Percentiles rank a stretch among this genome's conserved stretches.
phyloP scores from a whole-genome alignment of 2,888 invertebrate genomes.

The Rhyacophila evoluta region DNA sequence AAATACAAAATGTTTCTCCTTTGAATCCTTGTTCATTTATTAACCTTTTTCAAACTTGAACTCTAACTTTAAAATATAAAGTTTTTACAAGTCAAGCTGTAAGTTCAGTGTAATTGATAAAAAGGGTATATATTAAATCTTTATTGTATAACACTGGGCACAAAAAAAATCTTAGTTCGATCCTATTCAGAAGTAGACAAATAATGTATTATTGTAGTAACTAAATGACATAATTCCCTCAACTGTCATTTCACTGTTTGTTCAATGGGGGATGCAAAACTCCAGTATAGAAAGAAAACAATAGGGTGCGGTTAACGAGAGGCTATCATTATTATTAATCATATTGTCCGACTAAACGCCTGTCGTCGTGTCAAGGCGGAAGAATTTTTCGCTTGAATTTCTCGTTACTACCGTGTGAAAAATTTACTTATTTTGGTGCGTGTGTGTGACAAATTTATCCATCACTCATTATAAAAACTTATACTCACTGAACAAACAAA shows the following conservation, averaged over 20 bases:
- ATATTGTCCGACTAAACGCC: constrained; percentile 43
- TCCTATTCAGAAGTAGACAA: not conserved
- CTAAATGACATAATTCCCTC: constrained; percentile 49
- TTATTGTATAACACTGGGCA: too few relatives aligned
- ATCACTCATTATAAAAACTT: not conserved
- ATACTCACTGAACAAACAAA: too few relatives aligned
- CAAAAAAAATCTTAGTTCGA: not conserved
- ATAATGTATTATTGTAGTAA: not conserved
- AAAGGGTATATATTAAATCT: too few relatives aligned
- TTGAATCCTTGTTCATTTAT: too few relatives aligned
- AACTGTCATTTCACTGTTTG: constrained; percentile 37
- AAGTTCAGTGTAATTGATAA: too few relatives aligned
- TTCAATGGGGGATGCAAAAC: constrained; percentile 25
- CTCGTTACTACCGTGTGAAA: constrained; percentile 47
- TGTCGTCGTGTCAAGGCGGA: constrained; percentile 30
- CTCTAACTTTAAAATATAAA: too few relatives aligned
- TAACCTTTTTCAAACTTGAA: too few relatives aligned
- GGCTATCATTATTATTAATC: constrained; percentile 45
- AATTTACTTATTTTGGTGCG: constrained; percentile 12
- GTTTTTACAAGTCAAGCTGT: too few relatives aligned
- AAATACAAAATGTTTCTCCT: too few relatives aligned
- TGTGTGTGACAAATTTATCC: constrained; percentile 26
- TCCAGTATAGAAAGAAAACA: constrained; percentile 35
- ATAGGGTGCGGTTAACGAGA: constrained; percentile 32
- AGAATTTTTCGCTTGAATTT: constrained; percentile 34